phyloP scores from a whole-genome alignment of 2,797 vertebrate species.

The Borostomias antarcticus region DNA sequence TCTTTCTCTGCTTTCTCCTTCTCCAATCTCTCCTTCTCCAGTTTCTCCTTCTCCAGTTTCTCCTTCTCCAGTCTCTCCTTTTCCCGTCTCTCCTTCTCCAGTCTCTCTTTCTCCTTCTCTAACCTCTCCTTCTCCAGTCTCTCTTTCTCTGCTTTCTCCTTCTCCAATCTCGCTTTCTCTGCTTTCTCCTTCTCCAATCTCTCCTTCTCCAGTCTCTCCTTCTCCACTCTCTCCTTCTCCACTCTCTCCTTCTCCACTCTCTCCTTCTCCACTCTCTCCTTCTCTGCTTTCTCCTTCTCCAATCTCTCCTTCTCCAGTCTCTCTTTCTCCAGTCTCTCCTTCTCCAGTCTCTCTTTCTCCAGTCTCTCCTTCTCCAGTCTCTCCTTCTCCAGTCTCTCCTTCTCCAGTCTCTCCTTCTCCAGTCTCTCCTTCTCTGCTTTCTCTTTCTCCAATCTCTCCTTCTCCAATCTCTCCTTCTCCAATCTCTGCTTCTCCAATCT shows the following conservation, averaged over 20 bases:
- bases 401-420: slow-evolving; percentile 12
- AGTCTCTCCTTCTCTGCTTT: neutral
- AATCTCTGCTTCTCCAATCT: slow-evolving; percentile 52
- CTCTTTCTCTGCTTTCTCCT: neutral
- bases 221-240: slow-evolving; percentile 6
- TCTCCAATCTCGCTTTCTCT: slow-evolving; percentile 10
- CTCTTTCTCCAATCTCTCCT: slow-evolving; percentile 20
- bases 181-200: slow-evolving; percentile 1
- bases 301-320: neutral
- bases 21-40: neutral
- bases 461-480: slow-evolving; percentile 56
- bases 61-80: slow-evolving; percentile 11
- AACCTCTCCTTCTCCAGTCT: neutral
- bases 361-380: neutral
- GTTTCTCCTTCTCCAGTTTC: neutral
- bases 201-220: slow-evolving; percentile 4
- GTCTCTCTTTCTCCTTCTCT: neutral
- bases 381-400: slow-evolving; percentile 12
- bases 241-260: neutral
- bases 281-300: neutral
- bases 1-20: neutral
- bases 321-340: slow-evolving; percentile 1
- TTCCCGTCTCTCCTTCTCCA: slow-evolving; percentile 19
- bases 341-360: neutral
- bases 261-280: neutral